Evolutionary conservation across 2,888 invertebrate species (phyloP), one percentile per base, ranked within the genome.

Genomic region (Drosophila cognata): DNA sequence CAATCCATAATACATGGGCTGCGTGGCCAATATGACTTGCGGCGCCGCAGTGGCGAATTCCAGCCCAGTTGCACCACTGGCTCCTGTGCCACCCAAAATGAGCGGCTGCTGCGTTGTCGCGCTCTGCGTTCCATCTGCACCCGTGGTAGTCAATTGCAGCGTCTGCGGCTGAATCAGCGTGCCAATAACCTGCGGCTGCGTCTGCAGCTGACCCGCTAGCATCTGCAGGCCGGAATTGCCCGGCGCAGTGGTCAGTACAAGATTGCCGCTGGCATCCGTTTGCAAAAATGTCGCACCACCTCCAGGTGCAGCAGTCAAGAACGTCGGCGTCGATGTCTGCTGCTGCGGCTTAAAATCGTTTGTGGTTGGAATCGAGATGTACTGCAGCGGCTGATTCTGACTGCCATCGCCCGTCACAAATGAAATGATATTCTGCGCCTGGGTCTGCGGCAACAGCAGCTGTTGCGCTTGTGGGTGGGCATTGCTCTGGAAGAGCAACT

Each of bases 1-100:
- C 76, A 97, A 94, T 1, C 97, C 97, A 84, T 97, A 97, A 88
- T 96, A 97, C 86, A 97, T 95, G 6, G 97, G 97, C 84, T 96
- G 96, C 21, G 95, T 95, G 55, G 91, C 90, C 65, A 95, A 91
- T 88, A 95, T 94, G 93, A 95, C 95, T 55, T 93, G 92, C 38
- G 94, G 94, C 8, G 84, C 60, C 36, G 82, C 80, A 2, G 91
- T 84, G 29, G 91, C 71, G 66, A 92, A 85, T 35, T 92, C 93
- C 50, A 92, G 53, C 1, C 91, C 84, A 0, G 84, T 74, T 4
- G 83, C 38, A 8, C 78, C 71, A 0, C 67, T 67, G 0, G 65
- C 67, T 0, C 51, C 31, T 1, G 79, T 68, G 5, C 91, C 83
- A 7, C 92, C 88, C 28, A 92, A 77, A 8, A 92, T 92, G 1